Percentiles rank a stretch among this genome's conserved stretches.
Evolutionary conservation across 1,140 invertebrate species (phyloP).

Genomic region (Drosophila kanapiae): DNA sequence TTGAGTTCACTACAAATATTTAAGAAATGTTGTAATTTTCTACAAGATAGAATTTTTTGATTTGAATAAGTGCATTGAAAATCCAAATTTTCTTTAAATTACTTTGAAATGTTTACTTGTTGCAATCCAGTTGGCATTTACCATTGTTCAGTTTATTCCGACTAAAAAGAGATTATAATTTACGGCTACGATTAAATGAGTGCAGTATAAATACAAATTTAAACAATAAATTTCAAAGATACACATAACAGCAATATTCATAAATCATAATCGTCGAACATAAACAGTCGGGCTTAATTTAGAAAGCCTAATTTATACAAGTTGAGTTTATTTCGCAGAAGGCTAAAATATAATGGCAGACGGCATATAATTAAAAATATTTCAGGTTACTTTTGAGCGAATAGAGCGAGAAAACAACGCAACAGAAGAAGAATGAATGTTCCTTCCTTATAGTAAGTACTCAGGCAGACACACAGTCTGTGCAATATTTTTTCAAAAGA

Average conservation of each 20-base stretch:
- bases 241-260: conserved; percentile 7
- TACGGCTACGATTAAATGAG: neutral
- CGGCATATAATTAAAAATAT: neutral
- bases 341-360: neutral
- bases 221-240: conserved; percentile 19
- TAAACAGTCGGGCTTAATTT: neutral
- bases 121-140: neutral
- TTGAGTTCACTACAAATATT: no score
- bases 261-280: conserved; percentile 23
- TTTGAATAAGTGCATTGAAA: neutral
- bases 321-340: neutral
- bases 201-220: neutral
- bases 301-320: neutral
- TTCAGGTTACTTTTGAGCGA: neutral
- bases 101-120: neutral
- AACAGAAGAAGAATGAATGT: conserved; percentile 58
- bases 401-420: conserved; percentile 4
- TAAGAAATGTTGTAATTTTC: no score
- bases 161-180: neutral
- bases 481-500: conserved; percentile 26
- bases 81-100: neutral
- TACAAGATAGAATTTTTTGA: neutral
- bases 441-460: conserved; percentile 75
- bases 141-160: neutral
- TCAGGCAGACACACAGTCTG: conserved; percentile 20